Evolutionary conservation across 2,888 invertebrate genomes (phyloP), one percentile per base, ranked within the genome.

Genomic region (Euplagia quadripunctaria): DNA sequence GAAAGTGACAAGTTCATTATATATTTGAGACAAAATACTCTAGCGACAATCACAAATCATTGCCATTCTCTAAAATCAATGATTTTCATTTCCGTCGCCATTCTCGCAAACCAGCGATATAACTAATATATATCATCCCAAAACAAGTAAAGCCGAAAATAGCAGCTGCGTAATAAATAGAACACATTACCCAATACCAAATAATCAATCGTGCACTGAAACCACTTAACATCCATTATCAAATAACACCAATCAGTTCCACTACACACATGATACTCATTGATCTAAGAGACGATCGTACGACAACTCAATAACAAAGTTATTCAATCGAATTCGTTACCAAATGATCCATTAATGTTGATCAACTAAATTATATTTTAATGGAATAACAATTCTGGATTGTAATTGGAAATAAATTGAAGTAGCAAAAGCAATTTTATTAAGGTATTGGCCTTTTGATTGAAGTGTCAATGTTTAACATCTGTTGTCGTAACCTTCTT

Each of bases 231-330:
- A 46, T 65, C 31, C 69, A 84, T 84, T 78, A 81, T 74, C 70
- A 75, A 84, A 80, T 80, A 84, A 80, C 71, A 74, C 61, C 73
- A 77, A 84, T 84, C 71, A 73, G 84, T 80, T 80, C 81, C 80
- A 72, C 78, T 68, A 67, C 58, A 16, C n/a, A 16, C 52, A 49
- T 71, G 70, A 66, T 70, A 75, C 69, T 73, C 75, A 67, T 70
- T 76, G 82, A 80, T 80, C 81, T 74, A 79, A 80, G 14, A 81
- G 74, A 78, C 69, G 73, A 81, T 83, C 75, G 68, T 69, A 52
- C 68, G 72, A 68, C 71, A 76, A 82, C 82, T 84, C 81, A 79
- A 83, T 82, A 75, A 78, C 16, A 7, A 14, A 31, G 31, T 61
- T 14, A 31, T 61, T 61, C 61, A 74, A 78, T 77, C 81, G 73